Base-by-base conservation (phyloP, 2,888 invertebrate genomes). In the Endotricha flammealis region DNA sequence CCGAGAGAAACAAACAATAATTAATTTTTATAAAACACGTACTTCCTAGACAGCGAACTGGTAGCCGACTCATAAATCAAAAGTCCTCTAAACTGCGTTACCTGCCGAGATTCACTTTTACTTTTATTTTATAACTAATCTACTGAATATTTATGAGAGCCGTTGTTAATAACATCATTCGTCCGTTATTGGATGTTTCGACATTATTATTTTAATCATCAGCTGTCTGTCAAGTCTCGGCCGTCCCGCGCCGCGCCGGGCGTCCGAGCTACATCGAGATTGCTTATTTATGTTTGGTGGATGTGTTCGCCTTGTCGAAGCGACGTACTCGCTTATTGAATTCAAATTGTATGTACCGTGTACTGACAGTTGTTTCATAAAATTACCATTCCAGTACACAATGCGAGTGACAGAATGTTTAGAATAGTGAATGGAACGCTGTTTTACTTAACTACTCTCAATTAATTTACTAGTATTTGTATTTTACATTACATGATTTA, bases 51-150 rank as follows among this genome's bases (percentile, higher is more conserved):
- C 54, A 44, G 51, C 47, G 47, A 48, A 50, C 50, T 44, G 54
- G 64, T 63, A 67, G 63, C 62, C 30, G 49, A 39, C 48, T 52
- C 52, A 70, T 73, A 67, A 76, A 72, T 76, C 66, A 73, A 54
- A 48, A 54, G 40, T 51, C 53, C 52, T 56, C 56, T 63, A 66
- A 68, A 61, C 64, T 55, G 57, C 45, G 50, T 57, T 56, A 62
- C 53, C n/a, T n/a, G n/a, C n/a, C 59, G 57, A 64, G 69, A 75
- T 69, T 70, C 63, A 80, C 83, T 82, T 77, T 85, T 82, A 81
- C 82, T 83, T 82, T 80, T 79, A 70, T 75, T 71, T 64, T 75
- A 72, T 70, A 79, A 69, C 65, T 64, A 53, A 64, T 57, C 63
- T 60, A 62, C 67, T 73, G 71, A 77, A 77, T 79, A 76, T 76